Evolutionary conservation across 2,888 invertebrate species (phyloP).

Genomic region (Dryadula phaetusa): DNA sequence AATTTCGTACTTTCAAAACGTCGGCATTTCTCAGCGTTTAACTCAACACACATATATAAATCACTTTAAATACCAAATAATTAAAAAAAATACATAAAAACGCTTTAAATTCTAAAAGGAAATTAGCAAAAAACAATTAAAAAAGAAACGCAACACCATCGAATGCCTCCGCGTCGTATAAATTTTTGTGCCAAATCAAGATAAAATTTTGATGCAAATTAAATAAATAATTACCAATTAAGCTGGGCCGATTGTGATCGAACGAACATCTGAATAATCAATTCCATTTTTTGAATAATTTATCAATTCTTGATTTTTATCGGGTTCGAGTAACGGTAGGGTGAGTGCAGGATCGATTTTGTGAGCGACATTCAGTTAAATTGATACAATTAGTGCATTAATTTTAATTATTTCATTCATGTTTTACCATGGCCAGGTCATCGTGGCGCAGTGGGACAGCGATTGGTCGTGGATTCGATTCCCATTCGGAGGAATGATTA

Average conservation of each 20-base stretch:
- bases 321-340: slow-evolving; percentile 55
- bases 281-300: slow-evolving; percentile 77
- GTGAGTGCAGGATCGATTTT: slow-evolving; percentile 25
- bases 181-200: slow-evolving; percentile 44
- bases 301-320: slow-evolving; percentile 72
- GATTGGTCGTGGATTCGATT: too few relatives aligned
- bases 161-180: slow-evolving; percentile 38
- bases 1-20: background rate
- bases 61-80: slow-evolving; percentile 11
- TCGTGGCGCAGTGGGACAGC: too few relatives aligned
- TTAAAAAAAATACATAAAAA: background rate
- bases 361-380: background rate
- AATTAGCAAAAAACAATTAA: slow-evolving; percentile 17
- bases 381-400: background rate
- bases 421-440: too few relatives aligned
- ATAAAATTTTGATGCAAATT: slow-evolving; percentile 54
- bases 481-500: too few relatives aligned
- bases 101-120: slow-evolving; percentile 11
- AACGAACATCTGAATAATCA: slow-evolving; percentile 69
- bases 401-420: too few relatives aligned
- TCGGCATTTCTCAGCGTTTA: background rate
- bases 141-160: background rate
- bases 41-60: background rate
- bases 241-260: slow-evolving; percentile 68
- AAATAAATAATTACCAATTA: slow-evolving; percentile 73